Evolutionary conservation across 2,797 vertebrate species (phyloP), one percentile per base, ranked within the genome.

Genomic region (Eulemur rubriventer): DNA sequence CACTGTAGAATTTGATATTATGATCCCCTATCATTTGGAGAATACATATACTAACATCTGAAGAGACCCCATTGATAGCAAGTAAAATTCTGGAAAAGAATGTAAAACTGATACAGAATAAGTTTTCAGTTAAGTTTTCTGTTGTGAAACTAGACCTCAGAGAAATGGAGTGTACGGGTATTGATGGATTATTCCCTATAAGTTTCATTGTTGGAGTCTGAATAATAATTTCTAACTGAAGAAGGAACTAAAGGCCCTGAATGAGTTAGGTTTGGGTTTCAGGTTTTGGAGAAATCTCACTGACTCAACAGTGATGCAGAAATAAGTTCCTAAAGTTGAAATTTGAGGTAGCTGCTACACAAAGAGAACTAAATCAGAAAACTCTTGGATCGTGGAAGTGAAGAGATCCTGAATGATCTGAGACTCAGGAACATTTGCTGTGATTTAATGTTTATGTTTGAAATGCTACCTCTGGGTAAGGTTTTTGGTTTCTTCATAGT

Each of bases 391-490:
- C 91, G 65, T 26, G 7, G 28, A 73, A 52, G 20, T 50, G 6
- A 72, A 83, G 50, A 57, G 20, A 30, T 81, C 26, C 48, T 20
- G 69, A 50, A 33, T 84, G n/a, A 75, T 69, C 80, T 76, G 41
- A 86, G 86, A 80, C 67, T 94, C 87, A 73, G 93, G 92, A 95
- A 46, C 63, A 72, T 89, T 96, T 95, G 91, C 63, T 93, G 65
- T 55, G 41, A 93, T 63, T 48, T 81, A 41, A 61, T 61, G n/a
- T 70, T 76, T 95, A 46, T 24, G 33, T 92, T 87, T 85, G 90
- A 75, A 69, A 4, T 92, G 67, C 95, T 97, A 95, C 95, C 78
- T 96, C 96, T 94, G 90, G 50, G 13, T 41, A 43, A 67, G 78
- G 72, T 59, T 83, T 81, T 86, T 48, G 28, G 8, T 67, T 97